These are phyloP conservation scores for Eurystomus gularis DNA, from an alignment of 2,113 vertebrate species.

Conservation along the genomic window DNA sequence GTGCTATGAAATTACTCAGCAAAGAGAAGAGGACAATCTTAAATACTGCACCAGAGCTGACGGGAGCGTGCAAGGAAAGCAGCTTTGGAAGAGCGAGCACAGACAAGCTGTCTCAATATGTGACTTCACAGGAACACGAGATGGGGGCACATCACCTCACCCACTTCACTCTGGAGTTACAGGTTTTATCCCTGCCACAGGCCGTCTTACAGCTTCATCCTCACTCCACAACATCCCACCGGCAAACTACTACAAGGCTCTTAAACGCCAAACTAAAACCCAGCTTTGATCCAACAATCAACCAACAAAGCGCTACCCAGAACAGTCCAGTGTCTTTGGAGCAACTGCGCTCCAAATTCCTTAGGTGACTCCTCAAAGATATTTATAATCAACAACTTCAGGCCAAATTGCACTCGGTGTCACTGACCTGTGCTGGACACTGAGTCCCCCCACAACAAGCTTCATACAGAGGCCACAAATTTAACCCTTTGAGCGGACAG, in stretches of 20 bases:
- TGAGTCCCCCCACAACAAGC: neutral
- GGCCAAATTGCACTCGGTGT: neutral
- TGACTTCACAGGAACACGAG: neutral
- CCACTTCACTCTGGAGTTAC: neutral
- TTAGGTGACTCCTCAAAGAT: fast-evolving
- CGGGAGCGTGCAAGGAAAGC: fast-evolving
- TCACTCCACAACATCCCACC: neutral
- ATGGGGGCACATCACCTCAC: too few relatives aligned
- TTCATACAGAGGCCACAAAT: fast-evolving
- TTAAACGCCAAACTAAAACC: neutral
- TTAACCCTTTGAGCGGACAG: neutral
- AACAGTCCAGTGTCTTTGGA: neutral
- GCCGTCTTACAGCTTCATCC: neutral
- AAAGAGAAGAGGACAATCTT: too few relatives aligned
- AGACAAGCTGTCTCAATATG: neutral
- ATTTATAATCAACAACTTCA: neutral
- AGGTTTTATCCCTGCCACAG: too few relatives aligned
- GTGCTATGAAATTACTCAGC: fast-evolving
- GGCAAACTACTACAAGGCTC: neutral
- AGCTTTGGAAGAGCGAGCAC: neutral
- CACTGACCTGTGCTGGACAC: neutral
- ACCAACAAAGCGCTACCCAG: neutral
- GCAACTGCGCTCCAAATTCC: fast-evolving
- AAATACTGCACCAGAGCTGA: too few relatives aligned
- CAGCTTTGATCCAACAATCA: neutral